Evolutionary conservation across 2,797 vertebrate genomes (phyloP).

Genomic region (Acrocephalus scirpaceus): DNA sequence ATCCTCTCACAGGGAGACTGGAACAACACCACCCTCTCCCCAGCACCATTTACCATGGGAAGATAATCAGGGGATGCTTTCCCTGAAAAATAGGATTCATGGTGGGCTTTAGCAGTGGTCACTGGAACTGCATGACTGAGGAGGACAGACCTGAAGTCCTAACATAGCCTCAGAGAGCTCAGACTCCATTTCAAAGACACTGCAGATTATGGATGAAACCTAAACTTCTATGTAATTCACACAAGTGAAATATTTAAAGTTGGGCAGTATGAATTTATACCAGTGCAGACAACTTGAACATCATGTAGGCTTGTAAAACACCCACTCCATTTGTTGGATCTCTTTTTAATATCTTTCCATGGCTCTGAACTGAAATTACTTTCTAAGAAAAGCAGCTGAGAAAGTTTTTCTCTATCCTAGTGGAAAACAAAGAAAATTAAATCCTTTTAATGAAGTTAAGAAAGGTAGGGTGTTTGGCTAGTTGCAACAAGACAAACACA

Average conservation of each 20-base stretch:
- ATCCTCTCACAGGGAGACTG: background rate
- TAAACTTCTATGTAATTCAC: background rate
- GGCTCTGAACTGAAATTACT: constrained; percentile 19
- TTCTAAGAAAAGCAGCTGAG: constrained; percentile 37
- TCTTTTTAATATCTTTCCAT: constrained; percentile 13
- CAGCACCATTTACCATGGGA: background rate
- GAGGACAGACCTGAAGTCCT: background rate
- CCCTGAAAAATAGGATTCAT: background rate
- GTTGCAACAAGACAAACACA: background rate
- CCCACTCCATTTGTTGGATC: background rate
- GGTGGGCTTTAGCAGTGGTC: background rate
- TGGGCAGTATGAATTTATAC: background rate
- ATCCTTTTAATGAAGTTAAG: background rate
- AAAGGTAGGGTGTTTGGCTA: background rate
- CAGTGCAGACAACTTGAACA: constrained; percentile 8
- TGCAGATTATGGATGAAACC: background rate
- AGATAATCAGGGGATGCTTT: background rate
- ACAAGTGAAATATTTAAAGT: background rate
- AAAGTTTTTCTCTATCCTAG: background rate
- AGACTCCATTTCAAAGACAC: background rate
- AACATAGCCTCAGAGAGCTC: background rate
- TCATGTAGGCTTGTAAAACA: background rate
- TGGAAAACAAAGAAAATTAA: background rate
- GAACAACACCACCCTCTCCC: background rate
- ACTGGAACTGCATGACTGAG: background rate